phyloP scores from a whole-genome alignment of 1,140 invertebrate genomes.

The Zaprionus africanus region DNA sequence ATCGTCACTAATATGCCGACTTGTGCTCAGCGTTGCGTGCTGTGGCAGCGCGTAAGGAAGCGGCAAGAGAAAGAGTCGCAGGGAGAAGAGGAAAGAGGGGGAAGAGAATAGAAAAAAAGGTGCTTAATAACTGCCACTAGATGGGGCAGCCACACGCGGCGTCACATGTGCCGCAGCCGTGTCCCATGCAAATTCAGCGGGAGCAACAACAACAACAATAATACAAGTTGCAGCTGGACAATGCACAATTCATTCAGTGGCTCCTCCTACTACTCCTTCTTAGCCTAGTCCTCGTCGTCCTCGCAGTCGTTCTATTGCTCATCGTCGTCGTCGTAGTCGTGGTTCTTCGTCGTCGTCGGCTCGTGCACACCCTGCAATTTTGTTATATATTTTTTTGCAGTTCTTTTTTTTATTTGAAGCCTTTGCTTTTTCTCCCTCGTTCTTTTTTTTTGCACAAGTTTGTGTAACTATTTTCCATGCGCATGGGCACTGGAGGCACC shows the following conservation, averaged over 20 bases:
- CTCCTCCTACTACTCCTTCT: constrained; percentile 40
- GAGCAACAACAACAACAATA: background rate
- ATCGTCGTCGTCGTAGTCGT: background rate
- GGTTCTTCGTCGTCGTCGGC: constrained; percentile 25
- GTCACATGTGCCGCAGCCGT: constrained; percentile 20
- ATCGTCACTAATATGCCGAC: constrained; percentile 77
- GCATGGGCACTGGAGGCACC: constrained; percentile 78
- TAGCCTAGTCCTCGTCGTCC: background rate
- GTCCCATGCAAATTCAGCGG: constrained; percentile 8
- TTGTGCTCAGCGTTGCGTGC: constrained; percentile 70
- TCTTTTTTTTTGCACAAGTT: constrained; percentile 62
- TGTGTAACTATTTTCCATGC: constrained; percentile 82
- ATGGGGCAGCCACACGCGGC: constrained; percentile 3
- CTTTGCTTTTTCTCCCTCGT: constrained; percentile 32
- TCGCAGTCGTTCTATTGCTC: background rate
- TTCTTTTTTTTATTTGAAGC: constrained; percentile 43
- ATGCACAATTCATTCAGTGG: constrained; percentile 49
- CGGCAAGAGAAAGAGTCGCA: constrained; percentile 34
- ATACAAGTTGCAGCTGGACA: constrained; percentile 49
- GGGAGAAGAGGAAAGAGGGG: constrained; percentile 3
- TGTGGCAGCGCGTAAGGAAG: constrained; percentile 19
- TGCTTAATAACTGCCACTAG: constrained; percentile 67
- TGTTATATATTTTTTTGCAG: constrained; percentile 38
- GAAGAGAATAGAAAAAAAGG: constrained; percentile 16
- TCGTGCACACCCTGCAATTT: constrained; percentile 38